phyloP scores from a whole-genome alignment of 1,140 invertebrate genomes.

The Apis dorsata region DNA sequence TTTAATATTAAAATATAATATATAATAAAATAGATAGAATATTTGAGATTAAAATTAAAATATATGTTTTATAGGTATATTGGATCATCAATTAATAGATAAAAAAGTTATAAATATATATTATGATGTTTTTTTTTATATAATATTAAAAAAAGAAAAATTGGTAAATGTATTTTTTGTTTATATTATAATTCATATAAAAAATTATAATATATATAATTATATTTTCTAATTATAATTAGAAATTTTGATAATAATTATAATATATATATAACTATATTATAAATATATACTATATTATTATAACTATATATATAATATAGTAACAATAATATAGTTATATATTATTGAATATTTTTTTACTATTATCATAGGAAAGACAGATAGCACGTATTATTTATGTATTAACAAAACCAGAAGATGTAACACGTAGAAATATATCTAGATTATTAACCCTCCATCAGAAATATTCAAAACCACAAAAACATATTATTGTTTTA shows the following conservation, averaged over 20 bases:
- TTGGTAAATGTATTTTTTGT: constrained; percentile 59
- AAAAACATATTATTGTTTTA: constrained; percentile 71
- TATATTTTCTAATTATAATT: background rate
- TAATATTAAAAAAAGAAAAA: constrained; percentile 66
- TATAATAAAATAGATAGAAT: background rate
- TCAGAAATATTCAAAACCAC: constrained; percentile 54
- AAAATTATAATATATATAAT: constrained; percentile 1
- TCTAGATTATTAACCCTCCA: constrained; percentile 64
- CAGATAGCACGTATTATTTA: constrained; percentile 73
- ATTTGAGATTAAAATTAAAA: background rate
- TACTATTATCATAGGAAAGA: constrained; percentile 58
- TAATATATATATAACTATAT: too few species aligned
- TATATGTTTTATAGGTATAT: constrained; percentile 64
- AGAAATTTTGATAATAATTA: background rate
- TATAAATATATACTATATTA: too few species aligned
- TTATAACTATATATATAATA: too few species aligned
- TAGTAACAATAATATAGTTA: too few species aligned
- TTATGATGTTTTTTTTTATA: constrained; percentile 72
- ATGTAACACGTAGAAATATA: constrained; percentile 75
- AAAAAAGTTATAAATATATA: constrained; percentile 70
- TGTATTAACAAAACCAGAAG: constrained; percentile 74
- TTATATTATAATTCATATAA: background rate
- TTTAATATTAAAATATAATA: background rate
- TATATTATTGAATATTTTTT: background rate
- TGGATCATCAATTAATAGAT: constrained; percentile 71